Conservation (phyloP, 2,888 invertebrate species). For the Drosophila longiperda region DNA sequence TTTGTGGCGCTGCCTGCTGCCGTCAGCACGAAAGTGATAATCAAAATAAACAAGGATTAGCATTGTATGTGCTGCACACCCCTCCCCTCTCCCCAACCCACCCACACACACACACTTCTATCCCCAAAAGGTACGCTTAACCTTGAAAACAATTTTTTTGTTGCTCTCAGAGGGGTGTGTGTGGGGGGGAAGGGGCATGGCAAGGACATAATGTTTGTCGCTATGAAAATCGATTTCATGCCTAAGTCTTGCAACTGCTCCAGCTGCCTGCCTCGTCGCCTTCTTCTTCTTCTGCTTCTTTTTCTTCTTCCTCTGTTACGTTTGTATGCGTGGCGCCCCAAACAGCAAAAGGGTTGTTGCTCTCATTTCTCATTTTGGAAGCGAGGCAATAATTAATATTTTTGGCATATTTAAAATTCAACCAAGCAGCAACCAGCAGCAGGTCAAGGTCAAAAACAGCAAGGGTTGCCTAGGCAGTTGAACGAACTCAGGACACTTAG, state of each 20-base stretch:
- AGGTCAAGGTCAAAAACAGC: slow-evolving; percentile 60
- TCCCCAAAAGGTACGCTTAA: slow-evolving; percentile 50
- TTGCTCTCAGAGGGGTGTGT: slow-evolving; percentile 2
- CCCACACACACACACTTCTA: neutral
- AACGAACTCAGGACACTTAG: slow-evolving; percentile 32
- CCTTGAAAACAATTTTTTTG: slow-evolving; percentile 51
- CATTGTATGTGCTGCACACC: slow-evolving; percentile 30
- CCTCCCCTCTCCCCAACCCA: neutral
- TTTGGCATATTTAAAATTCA: slow-evolving; percentile 50
- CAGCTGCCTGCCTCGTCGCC: neutral
- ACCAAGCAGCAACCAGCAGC: slow-evolving; percentile 19
- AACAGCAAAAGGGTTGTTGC: slow-evolving; percentile 56
- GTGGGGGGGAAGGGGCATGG: neutral
- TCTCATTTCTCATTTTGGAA: slow-evolving; percentile 16
- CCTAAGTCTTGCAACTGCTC: slow-evolving; percentile 4
- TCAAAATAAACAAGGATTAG: slow-evolving; percentile 78
- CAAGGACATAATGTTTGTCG: slow-evolving; percentile 19
- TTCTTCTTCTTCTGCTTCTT: neutral
- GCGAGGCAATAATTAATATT: slow-evolving; percentile 65
- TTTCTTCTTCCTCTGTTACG: neutral
- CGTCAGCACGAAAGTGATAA: slow-evolving; percentile 72
- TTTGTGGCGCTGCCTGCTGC: slow-evolving; percentile 15
- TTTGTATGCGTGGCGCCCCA: slow-evolving; percentile 19
- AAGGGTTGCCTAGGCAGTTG: slow-evolving; percentile 47
- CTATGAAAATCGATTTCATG: slow-evolving; percentile 64